These are phyloP conservation scores for Lucilia sericata DNA, from an alignment of 1,140 invertebrate genomes.

Conservation along the genomic window DNA sequence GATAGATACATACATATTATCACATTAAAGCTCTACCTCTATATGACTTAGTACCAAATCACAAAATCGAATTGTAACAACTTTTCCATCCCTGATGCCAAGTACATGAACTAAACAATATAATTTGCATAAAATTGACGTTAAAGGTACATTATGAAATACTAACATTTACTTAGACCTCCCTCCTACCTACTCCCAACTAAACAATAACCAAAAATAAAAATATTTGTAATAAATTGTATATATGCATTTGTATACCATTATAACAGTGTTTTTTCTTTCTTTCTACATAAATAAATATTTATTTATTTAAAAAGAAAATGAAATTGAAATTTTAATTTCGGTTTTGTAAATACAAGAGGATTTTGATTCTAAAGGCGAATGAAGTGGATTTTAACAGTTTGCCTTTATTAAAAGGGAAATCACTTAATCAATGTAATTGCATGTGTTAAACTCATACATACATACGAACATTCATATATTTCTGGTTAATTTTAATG, in stretches of 20 bases:
- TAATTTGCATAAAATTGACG: constrained; percentile 68
- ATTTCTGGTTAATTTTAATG: background rate
- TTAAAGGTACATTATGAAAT: constrained; percentile 64
- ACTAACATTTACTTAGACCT: constrained; percentile 66
- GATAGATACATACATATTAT: too few species aligned
- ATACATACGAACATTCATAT: too few species aligned
- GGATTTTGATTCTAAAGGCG: too few species aligned
- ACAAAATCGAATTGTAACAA: too few species aligned
- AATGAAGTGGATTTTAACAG: background rate
- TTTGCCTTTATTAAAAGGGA: background rate
- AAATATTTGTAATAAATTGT: constrained; percentile 5
- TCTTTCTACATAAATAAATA: background rate
- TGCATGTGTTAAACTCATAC: too few species aligned
- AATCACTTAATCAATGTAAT: constrained; percentile 5
- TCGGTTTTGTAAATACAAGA: background rate
- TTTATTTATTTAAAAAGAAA: constrained; percentile 10
- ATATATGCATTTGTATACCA: background rate
- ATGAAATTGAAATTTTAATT: constrained; percentile 21
- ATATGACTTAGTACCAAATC: too few species aligned
- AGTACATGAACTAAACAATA: constrained; percentile 56
- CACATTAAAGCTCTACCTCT: too few species aligned
- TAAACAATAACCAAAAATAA: background rate
- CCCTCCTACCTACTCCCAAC: background rate
- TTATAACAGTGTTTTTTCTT: background rate
- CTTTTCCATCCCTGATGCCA: background rate